Percentiles rank a stretch among this genome's conserved stretches.
These are phyloP conservation scores for Sinonovacula constricta DNA, from an alignment of 1,140 invertebrate species.

Conservation along the genomic window DNA sequence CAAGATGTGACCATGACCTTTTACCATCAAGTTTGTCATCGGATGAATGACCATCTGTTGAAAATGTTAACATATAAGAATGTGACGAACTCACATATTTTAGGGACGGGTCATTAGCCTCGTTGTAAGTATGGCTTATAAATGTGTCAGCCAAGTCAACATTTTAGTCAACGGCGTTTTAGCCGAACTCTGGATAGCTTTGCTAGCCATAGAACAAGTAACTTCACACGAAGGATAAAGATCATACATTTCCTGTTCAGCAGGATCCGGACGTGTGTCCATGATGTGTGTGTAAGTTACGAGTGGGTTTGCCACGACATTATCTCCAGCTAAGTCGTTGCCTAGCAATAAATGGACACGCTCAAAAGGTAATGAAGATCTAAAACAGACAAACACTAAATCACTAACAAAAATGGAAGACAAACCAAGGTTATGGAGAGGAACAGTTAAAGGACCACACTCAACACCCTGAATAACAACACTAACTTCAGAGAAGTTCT, in stretches of 20 bases:
- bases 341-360: slow-evolving; percentile 52
- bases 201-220: slow-evolving; percentile 50
- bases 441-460: slow-evolving; percentile 30
- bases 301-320: slow-evolving; percentile 40
- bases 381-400: slow-evolving; percentile 32
- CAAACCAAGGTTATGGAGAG: slow-evolving; percentile 49
- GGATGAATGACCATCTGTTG: not conserved
- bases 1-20: slow-evolving; percentile 33
- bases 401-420: slow-evolving; percentile 42
- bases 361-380: slow-evolving; percentile 29
- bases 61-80: not conserved
- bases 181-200: slow-evolving; percentile 2
- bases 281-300: slow-evolving; percentile 28
- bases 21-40: slow-evolving; percentile 2
- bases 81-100: not conserved
- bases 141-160: slow-evolving; percentile 11
- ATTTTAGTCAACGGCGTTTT: not conserved
- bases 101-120: not conserved
- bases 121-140: not conserved
- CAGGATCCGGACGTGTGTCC: not conserved
- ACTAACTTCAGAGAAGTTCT: slow-evolving; percentile 29
- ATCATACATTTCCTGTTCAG: slow-evolving; percentile 20
- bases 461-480: slow-evolving; percentile 48
- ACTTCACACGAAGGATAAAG: slow-evolving; percentile 54
- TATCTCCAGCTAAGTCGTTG: slow-evolving; percentile 55